Base-by-base conservation (phyloP, 2,797 vertebrate species). In the Rousettus madagascariensis region DNA sequence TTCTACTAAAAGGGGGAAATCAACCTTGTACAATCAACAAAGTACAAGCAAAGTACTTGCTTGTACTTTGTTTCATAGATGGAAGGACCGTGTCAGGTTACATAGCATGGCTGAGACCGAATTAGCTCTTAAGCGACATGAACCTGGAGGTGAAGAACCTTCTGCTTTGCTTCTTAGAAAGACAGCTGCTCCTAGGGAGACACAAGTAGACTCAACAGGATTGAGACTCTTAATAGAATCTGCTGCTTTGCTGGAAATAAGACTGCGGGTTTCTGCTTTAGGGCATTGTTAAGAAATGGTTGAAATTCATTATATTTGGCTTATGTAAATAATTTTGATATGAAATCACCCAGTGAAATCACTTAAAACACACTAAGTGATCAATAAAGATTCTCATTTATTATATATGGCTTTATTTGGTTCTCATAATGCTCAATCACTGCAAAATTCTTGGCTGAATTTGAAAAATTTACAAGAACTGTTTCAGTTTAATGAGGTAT, bases 401-500 rank as follows among this genome's bases (percentile, higher is more conserved):
- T 53, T 36, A 16, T 5, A 12, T 6, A 19, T 43, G 59, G 6
- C 6, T 55, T 69, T 41, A 33, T 95, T 85, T 91, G 51, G 20
- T 13, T 93, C 66, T 75, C 41, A 53, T 5, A 24, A 0, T 43
- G 9, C 11, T 90, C 77, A 55, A 71, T 82, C 33, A 82, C 61
- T 90, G 38, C 19, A 68, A 88, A 15, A 94, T 59, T 82, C 43
- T 86, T 46, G 78, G 20, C 33, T 75, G 12, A 36, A 30, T 79
- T 53, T 94, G 57, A 90, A 88, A 46, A 94, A 75, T 79, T 88
- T 46, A 86, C 30, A 11, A 84, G 65, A 72, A 85, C 15, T 57
- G 36, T 59, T 66, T 53, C 55, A 36, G 2, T 55, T 83, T 79
- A 84, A 93, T 36, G n/a, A 95, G 16, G 57, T 80, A 20, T 88